Conservation (phyloP, 2,797 vertebrate genomes). For the Gorsachius magnificus region DNA sequence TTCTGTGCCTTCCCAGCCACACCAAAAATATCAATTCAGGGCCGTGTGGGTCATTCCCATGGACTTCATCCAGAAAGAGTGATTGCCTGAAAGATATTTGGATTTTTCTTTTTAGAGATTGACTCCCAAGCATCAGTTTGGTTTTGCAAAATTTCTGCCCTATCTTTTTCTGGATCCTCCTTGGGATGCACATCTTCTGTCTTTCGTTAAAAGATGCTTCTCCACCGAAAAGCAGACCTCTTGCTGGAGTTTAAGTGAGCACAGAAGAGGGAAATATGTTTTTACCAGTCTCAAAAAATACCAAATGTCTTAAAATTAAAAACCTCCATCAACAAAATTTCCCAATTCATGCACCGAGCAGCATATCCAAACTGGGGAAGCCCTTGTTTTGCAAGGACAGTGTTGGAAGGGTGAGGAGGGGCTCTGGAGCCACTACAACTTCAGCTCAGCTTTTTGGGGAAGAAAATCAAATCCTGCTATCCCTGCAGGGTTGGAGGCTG, state of each 20-base stretch:
- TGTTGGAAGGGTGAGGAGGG: not conserved
- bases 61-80: not conserved
- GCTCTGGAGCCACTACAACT: not conserved
- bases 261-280: not conserved
- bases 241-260: not conserved
- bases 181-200: not conserved
- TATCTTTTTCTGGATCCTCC: not conserved
- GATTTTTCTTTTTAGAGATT: not conserved
- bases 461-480: not conserved
- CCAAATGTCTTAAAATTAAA: not conserved
- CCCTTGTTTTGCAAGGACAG: not conserved
- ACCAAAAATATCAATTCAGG: rapidly evolving
- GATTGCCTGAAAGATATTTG: not conserved
- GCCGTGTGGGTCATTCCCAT: not conserved
- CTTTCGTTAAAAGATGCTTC: not conserved
- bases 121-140: not conserved
- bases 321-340: not conserved
- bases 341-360: not conserved
- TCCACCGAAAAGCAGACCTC: not conserved
- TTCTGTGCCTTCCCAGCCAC: not conserved
- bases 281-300: not conserved
- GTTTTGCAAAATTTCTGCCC: not conserved
- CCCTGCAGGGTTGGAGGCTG: not conserved
- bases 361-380: not conserved
- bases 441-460: not conserved